A percentile compares a stretch with the other conserved stretches of the same genome.
Conservation (phyloP, 2,797 vertebrate genomes). For the Poeciliopsis gracilis region DNA sequence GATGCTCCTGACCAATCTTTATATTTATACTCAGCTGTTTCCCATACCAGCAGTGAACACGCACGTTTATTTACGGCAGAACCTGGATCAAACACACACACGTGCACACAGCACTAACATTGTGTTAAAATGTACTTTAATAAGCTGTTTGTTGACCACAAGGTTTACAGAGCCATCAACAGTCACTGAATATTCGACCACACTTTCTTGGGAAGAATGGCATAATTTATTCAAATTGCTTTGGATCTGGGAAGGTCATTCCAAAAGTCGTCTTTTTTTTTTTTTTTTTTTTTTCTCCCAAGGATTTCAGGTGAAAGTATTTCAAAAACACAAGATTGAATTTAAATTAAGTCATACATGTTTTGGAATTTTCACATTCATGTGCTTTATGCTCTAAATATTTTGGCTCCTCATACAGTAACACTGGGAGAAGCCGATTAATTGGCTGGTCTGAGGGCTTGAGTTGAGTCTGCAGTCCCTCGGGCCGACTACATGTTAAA, state of each 20-base stretch:
- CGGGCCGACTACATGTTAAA: not conserved
- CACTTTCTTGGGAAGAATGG: not conserved
- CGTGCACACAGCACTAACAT: not conserved
- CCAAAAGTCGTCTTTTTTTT: not conserved
- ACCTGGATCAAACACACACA: not conserved
- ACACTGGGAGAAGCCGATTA: not conserved
- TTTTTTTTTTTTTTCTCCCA: not conserved
- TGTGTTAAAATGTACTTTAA: not conserved
- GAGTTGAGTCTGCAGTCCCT: not conserved
- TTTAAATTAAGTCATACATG: not conserved
- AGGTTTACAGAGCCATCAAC: not conserved
- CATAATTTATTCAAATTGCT: no score
- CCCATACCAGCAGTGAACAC: not conserved
- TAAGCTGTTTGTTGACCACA: not conserved
- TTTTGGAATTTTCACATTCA: not conserved
- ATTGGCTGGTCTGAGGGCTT: not conserved
- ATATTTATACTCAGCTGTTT: conserved; percentile 5
- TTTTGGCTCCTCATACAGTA: not conserved
- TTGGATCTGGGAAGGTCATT: not conserved
- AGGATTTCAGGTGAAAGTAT: not conserved
- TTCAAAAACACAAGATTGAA: not conserved
- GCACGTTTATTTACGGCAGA: not conserved
- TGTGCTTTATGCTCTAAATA: not conserved
- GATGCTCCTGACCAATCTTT: not conserved
- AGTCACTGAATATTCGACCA: not conserved